These are phyloP conservation scores for Arvicanthis niloticus DNA, from an alignment of 2,113 vertebrate species.

Conservation along the genomic window DNA sequence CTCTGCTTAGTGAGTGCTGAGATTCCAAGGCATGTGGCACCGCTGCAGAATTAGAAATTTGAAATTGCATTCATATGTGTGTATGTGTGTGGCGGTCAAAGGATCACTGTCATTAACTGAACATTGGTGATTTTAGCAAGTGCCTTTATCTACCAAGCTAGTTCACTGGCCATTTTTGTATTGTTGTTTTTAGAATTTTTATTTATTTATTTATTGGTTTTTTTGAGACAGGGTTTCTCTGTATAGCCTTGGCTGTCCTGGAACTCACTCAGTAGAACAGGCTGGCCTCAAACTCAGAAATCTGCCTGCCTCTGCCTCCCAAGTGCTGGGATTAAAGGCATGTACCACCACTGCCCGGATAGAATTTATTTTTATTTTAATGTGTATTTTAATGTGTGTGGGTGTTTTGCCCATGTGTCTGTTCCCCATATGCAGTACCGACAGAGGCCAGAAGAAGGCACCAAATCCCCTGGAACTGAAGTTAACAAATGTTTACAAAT, in stretches of 20 bases:
- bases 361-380: not conserved
- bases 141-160: too few species aligned
- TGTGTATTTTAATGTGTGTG: not conserved
- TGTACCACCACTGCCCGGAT: too few species aligned
- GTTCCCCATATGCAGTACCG: not conserved
- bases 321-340: too few species aligned
- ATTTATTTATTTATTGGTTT: too few species aligned
- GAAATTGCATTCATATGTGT: not conserved
- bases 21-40: not conserved
- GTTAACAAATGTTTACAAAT: too few species aligned
- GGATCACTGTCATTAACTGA: too few species aligned
- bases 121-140: not conserved
- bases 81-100: not conserved
- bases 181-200: not conserved
- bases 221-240: too few species aligned
- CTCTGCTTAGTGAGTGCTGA: not conserved
- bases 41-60: not conserved
- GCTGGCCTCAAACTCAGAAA: too few species aligned
- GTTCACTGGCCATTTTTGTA: not conserved
- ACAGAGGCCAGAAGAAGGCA: not conserved
- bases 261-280: too few species aligned
- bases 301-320: too few species aligned
- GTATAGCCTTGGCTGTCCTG: too few species aligned
- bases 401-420: not conserved
- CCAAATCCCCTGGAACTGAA: not conserved